phyloP scores from a whole-genome alignment of 2,797 vertebrate genomes.

The Scolopax rusticola region DNA sequence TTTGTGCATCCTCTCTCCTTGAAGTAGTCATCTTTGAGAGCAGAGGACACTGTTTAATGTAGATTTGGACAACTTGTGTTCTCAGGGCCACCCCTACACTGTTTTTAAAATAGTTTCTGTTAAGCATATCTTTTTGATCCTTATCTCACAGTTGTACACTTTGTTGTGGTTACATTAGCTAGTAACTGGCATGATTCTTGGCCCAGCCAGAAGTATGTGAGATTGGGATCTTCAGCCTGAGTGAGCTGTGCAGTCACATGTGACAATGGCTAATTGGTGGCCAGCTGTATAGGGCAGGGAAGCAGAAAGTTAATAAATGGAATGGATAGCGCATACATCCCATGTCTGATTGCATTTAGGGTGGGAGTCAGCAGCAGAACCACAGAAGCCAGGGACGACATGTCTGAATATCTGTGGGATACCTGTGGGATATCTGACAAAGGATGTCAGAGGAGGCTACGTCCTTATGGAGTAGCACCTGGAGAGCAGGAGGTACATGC shows the following conservation, averaged over 20 bases:
- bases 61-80: background rate
- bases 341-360: background rate
- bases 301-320: background rate
- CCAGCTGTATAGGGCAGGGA: background rate
- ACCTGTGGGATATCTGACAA: background rate
- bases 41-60: background rate
- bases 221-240: conserved; percentile 1
- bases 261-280: background rate
- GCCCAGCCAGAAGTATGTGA: background rate
- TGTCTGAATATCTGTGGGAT: background rate
- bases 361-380: background rate
- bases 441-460: background rate
- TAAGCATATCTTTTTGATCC: background rate
- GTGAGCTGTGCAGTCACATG: background rate
- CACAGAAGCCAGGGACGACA: background rate
- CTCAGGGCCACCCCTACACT: background rate
- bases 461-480: background rate
- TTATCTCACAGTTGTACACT: background rate
- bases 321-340: background rate
- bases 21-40: background rate
- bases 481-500: background rate
- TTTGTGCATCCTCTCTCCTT: background rate
- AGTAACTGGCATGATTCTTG: background rate
- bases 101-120: background rate
- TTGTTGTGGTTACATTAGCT: background rate